These are phyloP conservation scores for Gobius niger DNA, from an alignment of 2,113 vertebrate genomes.

Conservation along the genomic window DNA sequence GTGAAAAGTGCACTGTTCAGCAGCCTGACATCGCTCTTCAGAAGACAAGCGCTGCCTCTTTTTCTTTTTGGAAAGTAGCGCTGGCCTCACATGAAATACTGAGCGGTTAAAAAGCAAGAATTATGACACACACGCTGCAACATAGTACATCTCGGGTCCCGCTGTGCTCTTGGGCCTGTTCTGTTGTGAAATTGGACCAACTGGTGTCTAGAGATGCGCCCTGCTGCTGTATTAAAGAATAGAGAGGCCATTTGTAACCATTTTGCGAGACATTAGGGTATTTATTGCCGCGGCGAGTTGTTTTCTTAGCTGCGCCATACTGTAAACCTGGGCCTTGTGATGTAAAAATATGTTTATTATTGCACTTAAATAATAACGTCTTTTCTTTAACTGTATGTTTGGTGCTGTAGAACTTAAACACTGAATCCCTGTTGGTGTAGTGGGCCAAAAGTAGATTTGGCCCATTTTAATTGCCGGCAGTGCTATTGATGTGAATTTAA, in stretches of 20 bases:
- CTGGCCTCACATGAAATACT: slow-evolving; percentile 53
- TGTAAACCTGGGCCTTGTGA: slow-evolving; percentile 6
- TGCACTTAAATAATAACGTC: slow-evolving; percentile 19
- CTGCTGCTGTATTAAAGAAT: slow-evolving; percentile 50
- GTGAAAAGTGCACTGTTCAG: slow-evolving; percentile 70
- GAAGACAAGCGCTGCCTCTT: slow-evolving; percentile 49
- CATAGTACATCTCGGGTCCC: slow-evolving; percentile 34
- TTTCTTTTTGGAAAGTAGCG: slow-evolving; percentile 47
- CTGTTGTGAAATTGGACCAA: slow-evolving; percentile 62
- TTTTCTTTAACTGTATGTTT: slow-evolving; percentile 22
- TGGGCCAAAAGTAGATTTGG: too few relatives aligned
- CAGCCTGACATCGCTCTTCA: slow-evolving; percentile 53
- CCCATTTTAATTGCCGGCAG: too few relatives aligned
- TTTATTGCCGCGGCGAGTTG: slow-evolving; percentile 26
- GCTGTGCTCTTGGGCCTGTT: slow-evolving; percentile 50
- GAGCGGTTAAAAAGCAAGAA: slow-evolving; percentile 50
- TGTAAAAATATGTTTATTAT: slow-evolving; percentile 16
- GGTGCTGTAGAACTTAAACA: too few relatives aligned
- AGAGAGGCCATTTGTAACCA: slow-evolving; percentile 41
- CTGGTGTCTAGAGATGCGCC: slow-evolving; percentile 57
- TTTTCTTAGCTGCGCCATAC: slow-evolving; percentile 16
- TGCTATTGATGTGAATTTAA: too few relatives aligned
- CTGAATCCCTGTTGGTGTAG: too few relatives aligned
- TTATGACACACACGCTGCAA: slow-evolving; percentile 52
- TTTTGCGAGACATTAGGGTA: slow-evolving; percentile 42